phyloP scores from a whole-genome alignment of 2,113 vertebrate species.

The Oryctolagus cuniculus region mOryCun1.1 NC_091435.1:133777001-133777500 shows the following conservation, averaged over 20 bases:
- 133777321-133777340: not conserved
- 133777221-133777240: slow-evolving; percentile 26
- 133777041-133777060: not conserved
- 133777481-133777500: slow-evolving; percentile 73
- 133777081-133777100: slow-evolving; percentile 2
- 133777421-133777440: slow-evolving; percentile 51
- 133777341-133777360: slow-evolving; percentile 55
- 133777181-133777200: not conserved
- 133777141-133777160: not conserved
- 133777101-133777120: slow-evolving; percentile 5
- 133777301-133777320: not conserved
- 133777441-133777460: slow-evolving; percentile 22
- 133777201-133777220: not conserved
- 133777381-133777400: not conserved
- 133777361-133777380: not conserved
- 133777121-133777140: slow-evolving; percentile 45
- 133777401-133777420: slow-evolving; percentile 14
- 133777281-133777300: slow-evolving; percentile 7
- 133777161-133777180: slow-evolving; percentile 26
- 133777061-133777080: not conserved
- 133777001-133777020: not conserved
- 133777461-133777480: slow-evolving; percentile 58
- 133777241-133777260: not conserved
- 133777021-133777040: slow-evolving; percentile 50
- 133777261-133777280: slow-evolving; percentile 41